A percentile compares a stretch with the other conserved stretches of the same genome.
phyloP scores from a whole-genome alignment of 2,113 vertebrate species.

The Pelecanoides urinatrix region DNA sequence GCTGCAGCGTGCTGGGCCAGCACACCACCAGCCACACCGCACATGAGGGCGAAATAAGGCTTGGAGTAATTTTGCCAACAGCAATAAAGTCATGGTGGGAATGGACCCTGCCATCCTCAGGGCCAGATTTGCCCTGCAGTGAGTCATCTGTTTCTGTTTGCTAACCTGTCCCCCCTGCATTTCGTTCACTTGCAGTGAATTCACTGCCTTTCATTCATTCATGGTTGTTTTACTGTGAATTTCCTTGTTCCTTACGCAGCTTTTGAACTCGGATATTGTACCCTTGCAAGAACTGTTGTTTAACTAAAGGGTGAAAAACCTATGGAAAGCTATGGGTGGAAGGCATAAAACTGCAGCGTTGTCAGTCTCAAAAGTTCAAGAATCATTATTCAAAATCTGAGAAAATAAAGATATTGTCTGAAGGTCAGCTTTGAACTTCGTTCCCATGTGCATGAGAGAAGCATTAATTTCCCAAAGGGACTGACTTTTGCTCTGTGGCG shows the following conservation, averaged over 20 bases:
- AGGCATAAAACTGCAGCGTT: background rate
- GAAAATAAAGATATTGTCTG: background rate
- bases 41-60: rapidly evolving
- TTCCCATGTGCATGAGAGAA: background rate
- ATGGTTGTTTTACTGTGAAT: background rate
- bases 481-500: background rate
- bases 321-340: background rate
- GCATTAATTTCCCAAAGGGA: background rate
- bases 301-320: background rate
- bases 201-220: background rate
- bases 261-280: background rate
- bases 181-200: background rate
- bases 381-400: background rate
- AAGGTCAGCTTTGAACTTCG: background rate
- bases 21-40: rapidly evolving
- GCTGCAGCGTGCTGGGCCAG: rapidly evolving
- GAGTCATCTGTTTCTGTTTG: background rate
- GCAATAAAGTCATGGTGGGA: background rate
- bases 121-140: background rate
- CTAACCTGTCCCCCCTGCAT: background rate
- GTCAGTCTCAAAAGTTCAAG: background rate
- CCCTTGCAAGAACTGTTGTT: background rate
- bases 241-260: background rate
- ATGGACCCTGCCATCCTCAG: background rate
- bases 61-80: background rate